Base-by-base conservation (phyloP, 2,888 invertebrate genomes). In the Drosophila picticornis region DNA sequence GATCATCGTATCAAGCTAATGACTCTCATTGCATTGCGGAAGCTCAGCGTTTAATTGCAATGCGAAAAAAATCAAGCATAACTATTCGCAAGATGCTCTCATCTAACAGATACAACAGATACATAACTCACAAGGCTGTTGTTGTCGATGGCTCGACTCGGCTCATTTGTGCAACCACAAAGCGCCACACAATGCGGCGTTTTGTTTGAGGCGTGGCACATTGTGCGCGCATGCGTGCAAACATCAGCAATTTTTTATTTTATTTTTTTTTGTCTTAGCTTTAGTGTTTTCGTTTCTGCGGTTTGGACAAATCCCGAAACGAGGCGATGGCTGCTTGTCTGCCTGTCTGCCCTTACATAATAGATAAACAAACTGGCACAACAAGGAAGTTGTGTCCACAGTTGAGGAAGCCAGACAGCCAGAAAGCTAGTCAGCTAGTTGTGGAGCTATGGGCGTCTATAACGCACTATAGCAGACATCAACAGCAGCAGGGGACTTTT, bases 161-260 rank as follows among this genome's bases (percentile, higher is more conserved):
- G 78, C 74, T 78, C 75, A 78, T 78, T 78, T 78, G 79, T 72
- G 69, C 69, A 68, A 61, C 82, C 77, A 61, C 73, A 75, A 25
- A 16, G 56, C 63, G 60, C 53, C 59, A 69, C 36, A 64, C 57
- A 57, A 57, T 61, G 60, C 29, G 25, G 60, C 52, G 5, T 34
- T 43, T 27, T 43, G 43, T 46, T 55, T 66, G 29, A 48, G 72
- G 80, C 83, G 83, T 83, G 83, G 75, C 81, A 72, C 71, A 48
- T 61, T 72, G 84, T 87, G 84, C 84, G 87, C 84, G 87, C 84
- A 84, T 84, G 84, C 84, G 77, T 87, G 83, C 81, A 73, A 71
- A 27, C 68, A 73, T 58, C 61, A 62, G 57, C 38, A 52, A 34
- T 25, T 43, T 56, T 43, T 16, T 7, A 22, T 22, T 56, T 43